Evolutionary conservation across 2,888 invertebrate species (phyloP), one percentile per base, ranked within the genome.

Genomic region (Steromphala cineraria): DNA sequence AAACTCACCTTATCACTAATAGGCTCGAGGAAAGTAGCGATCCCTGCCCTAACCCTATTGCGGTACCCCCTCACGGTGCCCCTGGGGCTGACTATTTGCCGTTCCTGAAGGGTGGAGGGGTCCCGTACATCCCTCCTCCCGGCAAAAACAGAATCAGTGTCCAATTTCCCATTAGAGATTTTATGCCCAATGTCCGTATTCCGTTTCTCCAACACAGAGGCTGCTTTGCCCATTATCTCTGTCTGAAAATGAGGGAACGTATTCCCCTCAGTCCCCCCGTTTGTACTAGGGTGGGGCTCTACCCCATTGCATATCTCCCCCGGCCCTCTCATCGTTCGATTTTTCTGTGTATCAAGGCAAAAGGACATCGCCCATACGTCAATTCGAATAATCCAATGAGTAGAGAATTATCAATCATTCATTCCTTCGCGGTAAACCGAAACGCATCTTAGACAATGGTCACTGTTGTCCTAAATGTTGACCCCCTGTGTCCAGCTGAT

Each of bases 21-120:
- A 81, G 82, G 55, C 19, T 87, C 87, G 86, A 90, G 89, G 93
- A 98, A 98, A n/a, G 98, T 98, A 75, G 97, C 97, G 90, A 98
- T 98, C 84, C 98, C 98, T 85, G 98, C 98, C 87, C 98, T 95
- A 81, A 98, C 98, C 88, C 98, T 95, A 94, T 98, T 98, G 94
- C 97, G 97, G 85, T 98, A 97, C 83, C 98, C 98, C 74, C 98
- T 95, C 87, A 98, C 97, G 15, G 98, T 98, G 75, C 98, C 98
- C 92, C 97, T 97, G 79, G 97, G 96, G 94, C 98, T 98, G 87
- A 96, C 95, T 91, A 98, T 98, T 84, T 89, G 87, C 31, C 82
- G 87, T 79, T 91, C 91, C 24, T 86, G 83, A 15, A 90, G 80
- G 36, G 87, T 85, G n/a, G 80, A 77, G 0, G 90, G 90, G 36